Evolutionary conservation across 2,797 vertebrate species (phyloP).

Genomic region (Myiotriccus ornatus): DNA sequence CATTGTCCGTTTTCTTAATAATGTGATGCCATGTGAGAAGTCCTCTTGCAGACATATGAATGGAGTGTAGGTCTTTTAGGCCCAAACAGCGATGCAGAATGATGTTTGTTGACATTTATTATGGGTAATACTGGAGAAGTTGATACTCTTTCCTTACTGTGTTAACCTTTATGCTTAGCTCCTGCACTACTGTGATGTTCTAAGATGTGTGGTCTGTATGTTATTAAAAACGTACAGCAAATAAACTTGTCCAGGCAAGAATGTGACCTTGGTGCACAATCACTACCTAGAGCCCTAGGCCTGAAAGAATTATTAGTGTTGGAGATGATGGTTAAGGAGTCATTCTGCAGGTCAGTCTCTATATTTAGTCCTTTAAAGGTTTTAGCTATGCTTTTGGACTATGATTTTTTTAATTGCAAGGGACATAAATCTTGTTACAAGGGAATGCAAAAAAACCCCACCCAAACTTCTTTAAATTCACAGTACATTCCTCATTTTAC

Average conservation of each 20-base stretch:
- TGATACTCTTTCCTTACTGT: background rate
- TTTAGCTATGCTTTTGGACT: conserved; percentile 9
- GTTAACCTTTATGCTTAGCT: background rate
- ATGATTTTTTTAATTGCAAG: conserved; percentile 32
- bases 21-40: background rate
- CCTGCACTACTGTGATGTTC: background rate
- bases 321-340: conserved; percentile 12
- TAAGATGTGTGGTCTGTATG: background rate
- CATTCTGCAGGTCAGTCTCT: background rate
- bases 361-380: conserved; percentile 19
- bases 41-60: background rate
- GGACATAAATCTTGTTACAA: conserved; percentile 25
- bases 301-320: conserved; percentile 30
- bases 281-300: background rate
- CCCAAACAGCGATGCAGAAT: background rate
- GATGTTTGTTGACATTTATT: background rate
- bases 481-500: background rate
- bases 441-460: background rate
- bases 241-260: conserved; percentile 5
- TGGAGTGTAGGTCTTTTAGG: background rate
- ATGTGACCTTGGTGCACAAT: background rate
- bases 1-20: background rate
- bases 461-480: background rate
- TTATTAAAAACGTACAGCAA: background rate
- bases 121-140: background rate